Base-by-base conservation (phyloP, 2,888 invertebrate species). In the Sphaerophoria taeniata region DNA sequence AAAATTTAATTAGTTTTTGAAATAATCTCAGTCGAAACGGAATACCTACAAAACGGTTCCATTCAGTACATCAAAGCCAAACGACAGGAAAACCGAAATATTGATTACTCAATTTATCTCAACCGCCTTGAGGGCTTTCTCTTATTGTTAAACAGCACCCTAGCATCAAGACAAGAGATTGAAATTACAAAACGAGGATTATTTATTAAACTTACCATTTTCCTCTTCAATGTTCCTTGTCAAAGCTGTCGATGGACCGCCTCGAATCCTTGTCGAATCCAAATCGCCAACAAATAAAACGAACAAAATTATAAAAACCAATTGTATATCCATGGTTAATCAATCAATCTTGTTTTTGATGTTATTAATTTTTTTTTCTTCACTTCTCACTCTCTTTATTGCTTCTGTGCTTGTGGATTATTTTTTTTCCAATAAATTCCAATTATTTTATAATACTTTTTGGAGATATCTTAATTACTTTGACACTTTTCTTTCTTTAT, bases 141-240 rank as follows among this genome's bases (percentile, higher is more conserved):
- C 24, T 24, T 24, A 24, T 24, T 24, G 24, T 24, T 24, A 24
- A 2, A 24, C 24, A 24, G 24, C 24, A 4, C n/a, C 14, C 47
- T 14, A 49, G 6, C 47, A 49, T 49, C 47, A 49, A 58, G 7
- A 36, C 6, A 12, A 3, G 16, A 34, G 14, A 14, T 4, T 14
- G 14, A 9, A 14, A 31, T 5, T 3, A 34, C 43, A 33, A 56
- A 11, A 36, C 11, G 33, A 60, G 91, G 24, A 24, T 24, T 24
- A 24, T 24, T 24, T 24, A 24, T 24, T 24, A 24, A 24, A 24
- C 91, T 92, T 88, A 91, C 91, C 91, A 81, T 92, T 92, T 88
- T 91, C 91, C 82, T 92, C 92, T 78, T 91, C 91, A 61, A 92
- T 92, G 88, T 91, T 91, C 79, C 91, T 90, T 72, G 90, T 90